Evolutionary conservation across 1,140 invertebrate genomes (phyloP).

Genomic region (Oreohelix idahoensis): DNA sequence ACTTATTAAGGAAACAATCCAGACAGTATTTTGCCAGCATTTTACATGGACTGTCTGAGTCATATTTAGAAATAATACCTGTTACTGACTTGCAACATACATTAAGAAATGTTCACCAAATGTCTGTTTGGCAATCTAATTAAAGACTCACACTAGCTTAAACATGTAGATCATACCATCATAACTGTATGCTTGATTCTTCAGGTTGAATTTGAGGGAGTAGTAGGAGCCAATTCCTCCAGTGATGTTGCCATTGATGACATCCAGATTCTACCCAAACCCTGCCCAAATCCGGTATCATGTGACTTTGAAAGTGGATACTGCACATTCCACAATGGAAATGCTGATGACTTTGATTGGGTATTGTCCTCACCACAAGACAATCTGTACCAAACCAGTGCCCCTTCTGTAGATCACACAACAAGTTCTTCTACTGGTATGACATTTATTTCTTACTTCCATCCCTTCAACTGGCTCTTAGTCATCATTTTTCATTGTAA

Average conservation of each 20-base stretch:
- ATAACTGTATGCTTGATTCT: not conserved
- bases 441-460: not conserved
- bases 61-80: no score
- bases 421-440: constrained; percentile 24
- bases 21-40: no score
- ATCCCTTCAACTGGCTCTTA: not conserved
- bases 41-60: no score
- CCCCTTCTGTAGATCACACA: constrained; percentile 26
- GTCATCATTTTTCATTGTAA: not conserved
- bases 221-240: constrained; percentile 42
- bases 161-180: no score
- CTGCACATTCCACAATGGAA: constrained; percentile 39
- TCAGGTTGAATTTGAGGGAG: constrained; percentile 56
- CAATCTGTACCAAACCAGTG: not conserved
- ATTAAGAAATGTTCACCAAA: no score
- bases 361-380: constrained; percentile 10
- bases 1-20: no score
- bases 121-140: no score
- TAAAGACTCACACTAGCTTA: no score
- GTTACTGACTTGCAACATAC: no score
- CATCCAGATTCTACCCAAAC: constrained; percentile 49
- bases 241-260: constrained; percentile 52
- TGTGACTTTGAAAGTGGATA: constrained; percentile 65
- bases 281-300: constrained; percentile 49
- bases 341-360: constrained; percentile 23